phyloP scores from a whole-genome alignment of 2,888 invertebrate genomes.

The Ochropleura leucogaster region DNA sequence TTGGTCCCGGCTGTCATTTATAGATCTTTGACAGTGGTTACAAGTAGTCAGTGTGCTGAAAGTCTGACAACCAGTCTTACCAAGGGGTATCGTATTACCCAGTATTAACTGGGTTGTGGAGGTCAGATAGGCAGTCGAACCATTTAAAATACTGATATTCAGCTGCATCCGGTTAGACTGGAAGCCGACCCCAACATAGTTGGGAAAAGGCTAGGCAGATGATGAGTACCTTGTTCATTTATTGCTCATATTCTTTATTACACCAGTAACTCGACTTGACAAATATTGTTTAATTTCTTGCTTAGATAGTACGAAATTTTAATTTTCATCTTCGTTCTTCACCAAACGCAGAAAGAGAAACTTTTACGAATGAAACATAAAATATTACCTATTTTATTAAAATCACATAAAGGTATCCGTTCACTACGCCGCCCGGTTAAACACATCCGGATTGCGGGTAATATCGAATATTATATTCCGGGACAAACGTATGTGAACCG shows the following conservation, averaged over 20 bases:
- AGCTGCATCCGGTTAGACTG: too few species aligned
- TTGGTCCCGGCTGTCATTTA: too few species aligned
- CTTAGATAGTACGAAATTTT: neutral
- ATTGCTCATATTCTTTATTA: neutral
- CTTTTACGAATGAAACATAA: conserved; percentile 4
- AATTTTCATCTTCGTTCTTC: conserved; percentile 18
- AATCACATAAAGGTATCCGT: conserved; percentile 45
- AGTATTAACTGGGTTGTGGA: too few species aligned
- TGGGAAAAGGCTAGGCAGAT: too few species aligned
- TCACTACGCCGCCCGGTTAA: conserved; percentile 54
- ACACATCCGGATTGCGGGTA: conserved; percentile 62
- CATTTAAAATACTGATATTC: too few species aligned
- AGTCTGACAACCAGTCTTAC: too few species aligned
- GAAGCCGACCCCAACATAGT: too few species aligned
- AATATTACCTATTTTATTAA: conserved; percentile 35
- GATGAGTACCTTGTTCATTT: neutral
- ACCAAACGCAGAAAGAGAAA: conserved; percentile 16
- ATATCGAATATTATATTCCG: conserved; percentile 71
- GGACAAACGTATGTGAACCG: conserved; percentile 55
- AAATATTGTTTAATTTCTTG: neutral
- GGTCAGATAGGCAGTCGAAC: too few species aligned
- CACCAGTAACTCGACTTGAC: neutral
- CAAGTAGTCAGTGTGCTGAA: too few species aligned
- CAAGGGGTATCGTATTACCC: too few species aligned
- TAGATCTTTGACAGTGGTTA: too few species aligned